Percentiles rank a stretch among this genome's conserved stretches.
Conservation (phyloP, 1,140 invertebrate species). For the Heliconius hewitsoni region DNA sequence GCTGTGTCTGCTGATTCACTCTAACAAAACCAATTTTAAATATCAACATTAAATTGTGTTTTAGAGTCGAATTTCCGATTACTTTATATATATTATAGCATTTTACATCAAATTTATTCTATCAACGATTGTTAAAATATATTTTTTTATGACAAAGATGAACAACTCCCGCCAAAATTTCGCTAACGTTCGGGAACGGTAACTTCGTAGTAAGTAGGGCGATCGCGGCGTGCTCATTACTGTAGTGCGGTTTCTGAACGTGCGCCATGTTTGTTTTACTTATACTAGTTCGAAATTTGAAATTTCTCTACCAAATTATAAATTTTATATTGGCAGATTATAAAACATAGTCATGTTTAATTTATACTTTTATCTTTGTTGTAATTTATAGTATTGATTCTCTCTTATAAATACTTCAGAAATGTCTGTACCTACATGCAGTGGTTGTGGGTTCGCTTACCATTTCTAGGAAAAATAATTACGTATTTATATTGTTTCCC, state of each 20-base stretch:
- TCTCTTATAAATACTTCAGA: no score
- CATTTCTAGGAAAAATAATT: no score
- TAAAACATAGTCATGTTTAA: neutral
- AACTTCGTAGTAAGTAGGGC: slow-evolving; percentile 46
- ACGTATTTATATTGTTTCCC: no score
- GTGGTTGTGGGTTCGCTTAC: no score
- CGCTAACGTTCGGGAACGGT: slow-evolving; percentile 41
- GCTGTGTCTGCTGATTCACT: neutral
- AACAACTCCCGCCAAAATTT: slow-evolving; percentile 49
- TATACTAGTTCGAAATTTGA: slow-evolving; percentile 29
- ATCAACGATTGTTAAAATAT: neutral
- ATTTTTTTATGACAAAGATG: neutral
- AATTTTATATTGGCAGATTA: slow-evolving; percentile 11
- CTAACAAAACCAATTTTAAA: slow-evolving; percentile 15
- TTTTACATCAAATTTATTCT: neutral
- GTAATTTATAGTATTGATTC: neutral
- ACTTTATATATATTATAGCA: neutral
- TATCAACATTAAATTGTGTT: neutral
- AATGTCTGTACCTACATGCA: no score
- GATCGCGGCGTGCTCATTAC: slow-evolving; percentile 42
- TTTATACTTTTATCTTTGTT: neutral
- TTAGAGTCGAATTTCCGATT: neutral
- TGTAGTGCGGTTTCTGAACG: slow-evolving; percentile 43
- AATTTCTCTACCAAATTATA: slow-evolving; percentile 27
- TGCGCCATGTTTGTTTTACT: slow-evolving; percentile 36